These are phyloP conservation scores for Amblyjoppa fuscipennis DNA, from an alignment of 2,888 invertebrate genomes.

Conservation along the genomic window DNA sequence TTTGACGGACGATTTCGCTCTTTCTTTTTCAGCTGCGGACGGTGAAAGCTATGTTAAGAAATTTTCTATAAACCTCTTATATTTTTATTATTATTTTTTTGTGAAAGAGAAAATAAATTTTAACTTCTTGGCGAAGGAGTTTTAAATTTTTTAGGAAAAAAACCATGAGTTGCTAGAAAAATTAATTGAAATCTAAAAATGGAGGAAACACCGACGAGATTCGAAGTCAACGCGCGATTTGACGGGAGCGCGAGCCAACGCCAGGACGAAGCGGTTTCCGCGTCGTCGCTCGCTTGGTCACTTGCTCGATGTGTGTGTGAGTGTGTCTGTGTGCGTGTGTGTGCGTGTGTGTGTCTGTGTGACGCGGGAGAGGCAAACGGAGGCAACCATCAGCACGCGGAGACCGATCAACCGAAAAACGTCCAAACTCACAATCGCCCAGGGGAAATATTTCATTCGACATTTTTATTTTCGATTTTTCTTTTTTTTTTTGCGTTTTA, in stretches of 20 bases:
- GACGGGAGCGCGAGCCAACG: conserved; percentile 42
- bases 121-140: too few relatives aligned
- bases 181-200: not conserved
- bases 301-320: conserved; percentile 24
- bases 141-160: too few relatives aligned
- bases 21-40: too few relatives aligned
- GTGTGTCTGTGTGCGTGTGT: too few relatives aligned
- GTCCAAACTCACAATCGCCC: conserved; percentile 80
- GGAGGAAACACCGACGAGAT: conserved; percentile 24
- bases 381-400: conserved; percentile 77
- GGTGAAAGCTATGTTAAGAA: too few relatives aligned
- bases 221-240: conserved; percentile 56
- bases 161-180: not conserved
- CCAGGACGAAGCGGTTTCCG: conserved; percentile 57
- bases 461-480: conserved; percentile 37
- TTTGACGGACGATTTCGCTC: not conserved
- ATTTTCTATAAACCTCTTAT: too few relatives aligned
- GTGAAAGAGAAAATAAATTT: too few relatives aligned
- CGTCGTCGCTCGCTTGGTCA: conserved; percentile 55
- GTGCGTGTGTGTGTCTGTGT: not conserved
- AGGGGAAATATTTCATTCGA: conserved; percentile 80
- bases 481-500: conserved; percentile 66
- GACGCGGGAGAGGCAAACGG: conserved; percentile 73
- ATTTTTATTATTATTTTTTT: too few relatives aligned
- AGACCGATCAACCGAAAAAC: conserved; percentile 82